Evolutionary conservation across 2,888 invertebrate species (phyloP).

Genomic region (Arrhopalites spinosus): DNA sequence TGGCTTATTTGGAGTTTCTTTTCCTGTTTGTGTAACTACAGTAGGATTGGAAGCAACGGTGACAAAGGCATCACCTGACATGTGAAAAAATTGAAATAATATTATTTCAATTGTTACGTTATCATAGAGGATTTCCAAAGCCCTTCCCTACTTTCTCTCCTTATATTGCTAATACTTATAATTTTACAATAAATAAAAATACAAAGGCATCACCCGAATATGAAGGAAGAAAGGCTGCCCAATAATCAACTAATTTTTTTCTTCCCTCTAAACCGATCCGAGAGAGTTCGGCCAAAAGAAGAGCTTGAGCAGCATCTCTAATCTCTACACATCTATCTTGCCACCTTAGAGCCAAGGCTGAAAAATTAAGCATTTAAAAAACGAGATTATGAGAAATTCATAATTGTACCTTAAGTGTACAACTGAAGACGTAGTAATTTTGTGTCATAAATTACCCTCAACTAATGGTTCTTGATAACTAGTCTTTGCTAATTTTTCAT

Average conservation of each 20-base stretch:
- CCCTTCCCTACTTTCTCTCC: slow-evolving; percentile 37
- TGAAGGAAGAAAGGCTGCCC: slow-evolving; percentile 91
- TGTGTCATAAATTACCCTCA: too few relatives aligned
- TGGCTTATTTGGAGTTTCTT: slow-evolving; percentile 45
- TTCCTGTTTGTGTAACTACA: slow-evolving; percentile 34
- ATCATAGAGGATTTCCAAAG: too few relatives aligned
- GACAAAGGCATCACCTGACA: neutral
- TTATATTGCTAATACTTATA: slow-evolving; percentile 31
- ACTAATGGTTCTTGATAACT: slow-evolving; percentile 91
- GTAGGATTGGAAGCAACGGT: neutral
- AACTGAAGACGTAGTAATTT: too few relatives aligned
- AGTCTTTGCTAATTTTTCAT: slow-evolving; percentile 80
- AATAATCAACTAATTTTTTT: slow-evolving; percentile 88
- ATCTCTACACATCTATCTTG: slow-evolving; percentile 97
- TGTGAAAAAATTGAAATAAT: neutral
- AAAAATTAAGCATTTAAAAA: too few relatives aligned
- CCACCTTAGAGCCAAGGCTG: slow-evolving; percentile 97
- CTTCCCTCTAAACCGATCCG: slow-evolving; percentile 88
- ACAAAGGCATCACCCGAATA: slow-evolving; percentile 63
- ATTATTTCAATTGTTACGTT: too few relatives aligned
- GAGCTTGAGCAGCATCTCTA: slow-evolving; percentile 93
- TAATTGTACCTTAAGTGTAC: too few relatives aligned
- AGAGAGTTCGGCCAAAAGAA: slow-evolving; percentile 89
- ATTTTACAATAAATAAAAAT: too few relatives aligned
- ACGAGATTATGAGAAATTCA: too few relatives aligned